Conservation (phyloP, 2,113 vertebrate genomes). For the Myocastor coypus region DNA sequence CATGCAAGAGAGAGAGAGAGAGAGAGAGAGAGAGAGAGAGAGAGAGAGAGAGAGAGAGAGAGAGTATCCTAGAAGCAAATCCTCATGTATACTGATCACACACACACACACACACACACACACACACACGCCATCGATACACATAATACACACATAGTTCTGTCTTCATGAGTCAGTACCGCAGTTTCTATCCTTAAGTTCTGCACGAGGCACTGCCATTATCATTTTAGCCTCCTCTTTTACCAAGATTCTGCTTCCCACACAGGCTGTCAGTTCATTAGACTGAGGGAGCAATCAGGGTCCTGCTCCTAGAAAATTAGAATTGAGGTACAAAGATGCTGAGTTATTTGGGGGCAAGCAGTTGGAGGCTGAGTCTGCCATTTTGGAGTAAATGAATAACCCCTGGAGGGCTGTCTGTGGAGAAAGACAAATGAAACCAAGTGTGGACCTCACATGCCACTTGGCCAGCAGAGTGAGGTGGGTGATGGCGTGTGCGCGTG, state of each 20-base stretch:
- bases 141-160: neutral
- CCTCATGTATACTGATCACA: neutral
- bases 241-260: neutral
- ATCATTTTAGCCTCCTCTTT: neutral
- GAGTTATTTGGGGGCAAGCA: neutral
- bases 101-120: neutral
- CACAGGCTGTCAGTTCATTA: neutral
- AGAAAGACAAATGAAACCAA: neutral
- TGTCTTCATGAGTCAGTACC: neutral
- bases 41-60: too few relatives aligned
- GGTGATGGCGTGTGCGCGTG: fast-evolving
- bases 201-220: neutral
- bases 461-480: neutral
- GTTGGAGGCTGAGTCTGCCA: constrained; percentile 20
- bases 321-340: neutral
- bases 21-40: too few relatives aligned
- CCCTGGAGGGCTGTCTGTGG: neutral
- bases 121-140: neutral
- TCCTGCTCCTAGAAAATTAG: neutral
- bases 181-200: neutral
- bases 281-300: neutral
- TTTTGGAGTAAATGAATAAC: constrained; percentile 16
- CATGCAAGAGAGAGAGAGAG: too few relatives aligned
- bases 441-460: neutral
- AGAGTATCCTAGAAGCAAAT: neutral